These are phyloP conservation scores for Psophia crepitans DNA, from an alignment of 2,113 vertebrate genomes.

Conservation along the genomic window DNA sequence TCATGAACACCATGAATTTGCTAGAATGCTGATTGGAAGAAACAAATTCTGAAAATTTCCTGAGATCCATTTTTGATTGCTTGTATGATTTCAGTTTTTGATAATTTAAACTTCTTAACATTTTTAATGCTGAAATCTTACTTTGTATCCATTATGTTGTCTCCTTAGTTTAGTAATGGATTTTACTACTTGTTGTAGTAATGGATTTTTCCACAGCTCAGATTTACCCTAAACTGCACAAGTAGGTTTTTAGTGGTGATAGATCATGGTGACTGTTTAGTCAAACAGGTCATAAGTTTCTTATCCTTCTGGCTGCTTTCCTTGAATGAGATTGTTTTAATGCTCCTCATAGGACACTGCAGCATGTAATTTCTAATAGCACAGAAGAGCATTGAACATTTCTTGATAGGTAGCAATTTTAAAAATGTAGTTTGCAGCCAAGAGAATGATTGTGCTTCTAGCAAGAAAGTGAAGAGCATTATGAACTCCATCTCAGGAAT, in stretches of 20 bases:
- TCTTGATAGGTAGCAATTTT: not conserved
- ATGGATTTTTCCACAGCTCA: not conserved
- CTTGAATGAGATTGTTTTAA: not conserved
- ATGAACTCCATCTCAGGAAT: not conserved
- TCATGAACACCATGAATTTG: not conserved
- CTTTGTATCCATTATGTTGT: not conserved
- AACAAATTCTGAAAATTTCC: not conserved
- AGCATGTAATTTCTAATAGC: not conserved
- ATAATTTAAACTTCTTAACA: not conserved
- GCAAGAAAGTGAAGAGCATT: not conserved
- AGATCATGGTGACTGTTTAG: not conserved
- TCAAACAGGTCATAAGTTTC: not conserved
- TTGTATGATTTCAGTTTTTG: not conserved
- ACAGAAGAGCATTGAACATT: not conserved
- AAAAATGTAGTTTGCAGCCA: not conserved
- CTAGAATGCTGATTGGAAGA: not conserved
- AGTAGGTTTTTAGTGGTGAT: not conserved
- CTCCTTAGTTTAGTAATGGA: not conserved
- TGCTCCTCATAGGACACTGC: not conserved
- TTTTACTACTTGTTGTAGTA: not conserved
- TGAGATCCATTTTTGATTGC: not conserved
- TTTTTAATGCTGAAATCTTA: not conserved
- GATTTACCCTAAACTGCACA: not conserved
- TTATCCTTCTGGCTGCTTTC: not conserved
- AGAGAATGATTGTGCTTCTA: not conserved